phyloP scores from a whole-genome alignment of 1,140 invertebrate genomes.

The Drosophila malerkotliana region DNA sequence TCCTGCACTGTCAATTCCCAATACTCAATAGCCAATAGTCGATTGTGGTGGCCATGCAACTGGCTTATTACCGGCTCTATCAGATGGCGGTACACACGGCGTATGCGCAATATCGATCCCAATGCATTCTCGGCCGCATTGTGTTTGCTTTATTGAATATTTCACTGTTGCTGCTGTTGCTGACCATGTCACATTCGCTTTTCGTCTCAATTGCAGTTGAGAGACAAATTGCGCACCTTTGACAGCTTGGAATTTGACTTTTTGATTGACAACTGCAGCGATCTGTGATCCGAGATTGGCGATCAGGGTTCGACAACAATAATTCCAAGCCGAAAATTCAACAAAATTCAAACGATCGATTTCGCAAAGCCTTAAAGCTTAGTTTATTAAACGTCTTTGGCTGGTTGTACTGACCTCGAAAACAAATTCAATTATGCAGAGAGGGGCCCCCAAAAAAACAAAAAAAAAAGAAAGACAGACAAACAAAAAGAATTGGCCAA shows the following conservation, averaged over 20 bases:
- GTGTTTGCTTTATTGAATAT: conserved; percentile 48
- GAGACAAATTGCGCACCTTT: conserved; percentile 74
- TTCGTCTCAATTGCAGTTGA: conserved; percentile 71
- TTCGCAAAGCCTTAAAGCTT: conserved; percentile 61
- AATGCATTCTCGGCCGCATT: conserved; percentile 24
- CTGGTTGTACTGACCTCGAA: conserved; percentile 56
- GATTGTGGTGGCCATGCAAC: conserved; percentile 36
- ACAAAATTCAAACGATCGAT: conserved; percentile 21
- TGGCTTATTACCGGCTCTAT: conserved; percentile 53
- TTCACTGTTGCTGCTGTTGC: conserved; percentile 15
- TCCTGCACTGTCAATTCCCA: conserved; percentile 46
- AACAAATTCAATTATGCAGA: conserved; percentile 74
- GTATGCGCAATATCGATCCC: conserved; percentile 67
- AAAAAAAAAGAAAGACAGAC: conserved; percentile 1
- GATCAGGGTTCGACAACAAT: conserved; percentile 8
- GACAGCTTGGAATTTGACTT: conserved; percentile 79
- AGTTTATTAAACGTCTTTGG: conserved; percentile 47
- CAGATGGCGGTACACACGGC: conserved; percentile 47
- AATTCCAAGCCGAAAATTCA: conserved; percentile 8
- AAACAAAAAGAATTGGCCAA: conserved; percentile 28
- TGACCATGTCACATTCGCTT: conserved; percentile 77
- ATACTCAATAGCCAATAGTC: conserved; percentile 40
- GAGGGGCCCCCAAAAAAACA: conserved; percentile 10
- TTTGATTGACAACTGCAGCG: conserved; percentile 76
- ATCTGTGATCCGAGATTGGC: conserved; percentile 50